Conservation (phyloP, 2,888 invertebrate species). For the Mimumesa dahlbomi region DNA sequence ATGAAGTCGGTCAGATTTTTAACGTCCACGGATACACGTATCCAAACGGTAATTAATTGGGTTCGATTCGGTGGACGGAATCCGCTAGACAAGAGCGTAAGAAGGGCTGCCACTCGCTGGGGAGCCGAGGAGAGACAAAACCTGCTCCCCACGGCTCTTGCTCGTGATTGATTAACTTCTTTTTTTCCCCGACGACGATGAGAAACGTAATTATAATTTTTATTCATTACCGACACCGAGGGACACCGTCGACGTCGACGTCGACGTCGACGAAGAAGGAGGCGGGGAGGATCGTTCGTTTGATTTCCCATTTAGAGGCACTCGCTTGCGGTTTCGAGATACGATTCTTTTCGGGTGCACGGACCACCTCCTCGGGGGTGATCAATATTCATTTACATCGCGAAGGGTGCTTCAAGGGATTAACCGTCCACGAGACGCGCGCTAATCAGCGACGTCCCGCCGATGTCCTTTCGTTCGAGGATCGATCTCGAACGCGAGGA, state of each 20-base stretch:
- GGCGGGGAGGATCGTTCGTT: slow-evolving; percentile 65
- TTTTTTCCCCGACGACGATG: slow-evolving; percentile 70
- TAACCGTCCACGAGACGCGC: slow-evolving; percentile 60
- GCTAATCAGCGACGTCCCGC: slow-evolving; percentile 57
- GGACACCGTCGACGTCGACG: slow-evolving; percentile 31
- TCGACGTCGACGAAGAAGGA: neutral
- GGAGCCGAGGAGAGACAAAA: slow-evolving; percentile 57
- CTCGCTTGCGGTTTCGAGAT: slow-evolving; percentile 79
- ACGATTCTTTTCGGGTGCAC: slow-evolving; percentile 74
- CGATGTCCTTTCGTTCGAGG: slow-evolving; percentile 40
- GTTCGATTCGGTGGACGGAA: slow-evolving; percentile 19
- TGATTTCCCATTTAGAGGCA: slow-evolving; percentile 76
- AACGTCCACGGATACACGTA: neutral
- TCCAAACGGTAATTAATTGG: slow-evolving; percentile 14
- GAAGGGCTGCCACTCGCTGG: slow-evolving; percentile 42
- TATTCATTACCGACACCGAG: slow-evolving; percentile 76
- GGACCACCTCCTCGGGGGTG: slow-evolving; percentile 57
- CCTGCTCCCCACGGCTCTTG: slow-evolving; percentile 54
- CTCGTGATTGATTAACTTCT: slow-evolving; percentile 80
- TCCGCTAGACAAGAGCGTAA: slow-evolving; percentile 41
- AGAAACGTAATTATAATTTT: slow-evolving; percentile 80
- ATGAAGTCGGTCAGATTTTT: neutral
- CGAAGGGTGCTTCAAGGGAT: slow-evolving; percentile 67
- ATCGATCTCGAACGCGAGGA: slow-evolving; percentile 9
- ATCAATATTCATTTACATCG: slow-evolving; percentile 78